These are phyloP conservation scores for Argynnis bischoffii DNA, from an alignment of 2,888 invertebrate species.

Conservation along the genomic window DNA sequence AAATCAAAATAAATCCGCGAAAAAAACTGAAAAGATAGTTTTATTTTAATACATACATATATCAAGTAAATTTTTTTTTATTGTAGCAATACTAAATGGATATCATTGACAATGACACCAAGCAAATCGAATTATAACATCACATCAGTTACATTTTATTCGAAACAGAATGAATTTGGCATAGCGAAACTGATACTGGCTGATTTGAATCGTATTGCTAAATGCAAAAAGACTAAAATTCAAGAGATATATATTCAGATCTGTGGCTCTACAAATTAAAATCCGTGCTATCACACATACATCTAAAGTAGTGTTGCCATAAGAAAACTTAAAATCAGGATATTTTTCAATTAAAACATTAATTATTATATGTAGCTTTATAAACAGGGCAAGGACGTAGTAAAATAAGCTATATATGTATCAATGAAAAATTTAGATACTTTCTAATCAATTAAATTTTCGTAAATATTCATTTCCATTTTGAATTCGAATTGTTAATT, in stretches of 20 bases:
- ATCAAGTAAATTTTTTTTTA: slow-evolving; percentile 14
- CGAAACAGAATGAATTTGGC: slow-evolving; percentile 37
- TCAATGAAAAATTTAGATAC: no score
- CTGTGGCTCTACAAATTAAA: slow-evolving; percentile 39
- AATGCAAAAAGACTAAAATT: slow-evolving; percentile 16
- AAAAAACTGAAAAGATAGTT: no score
- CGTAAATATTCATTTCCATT: no score
- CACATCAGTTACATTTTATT: slow-evolving; percentile 31
- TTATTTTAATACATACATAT: not conserved
- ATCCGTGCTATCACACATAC: slow-evolving; percentile 43
- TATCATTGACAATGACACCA: slow-evolving; percentile 35
- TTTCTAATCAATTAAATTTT: no score
- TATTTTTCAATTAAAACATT: not conserved
- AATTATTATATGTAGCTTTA: no score
- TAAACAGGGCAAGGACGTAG: no score
- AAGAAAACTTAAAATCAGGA: not conserved
- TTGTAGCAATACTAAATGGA: slow-evolving; percentile 15
- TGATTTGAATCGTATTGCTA: slow-evolving; percentile 1
- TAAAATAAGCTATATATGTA: no score
- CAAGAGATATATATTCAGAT: slow-evolving; percentile 17
- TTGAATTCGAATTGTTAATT: no score
- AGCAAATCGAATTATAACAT: slow-evolving; percentile 38
- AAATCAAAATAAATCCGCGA: no score
- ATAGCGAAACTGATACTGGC: not conserved
- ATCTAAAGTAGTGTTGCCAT: slow-evolving; percentile 41